Conservation (phyloP, 2,888 invertebrate genomes). For the Sycophila texana region DNA sequence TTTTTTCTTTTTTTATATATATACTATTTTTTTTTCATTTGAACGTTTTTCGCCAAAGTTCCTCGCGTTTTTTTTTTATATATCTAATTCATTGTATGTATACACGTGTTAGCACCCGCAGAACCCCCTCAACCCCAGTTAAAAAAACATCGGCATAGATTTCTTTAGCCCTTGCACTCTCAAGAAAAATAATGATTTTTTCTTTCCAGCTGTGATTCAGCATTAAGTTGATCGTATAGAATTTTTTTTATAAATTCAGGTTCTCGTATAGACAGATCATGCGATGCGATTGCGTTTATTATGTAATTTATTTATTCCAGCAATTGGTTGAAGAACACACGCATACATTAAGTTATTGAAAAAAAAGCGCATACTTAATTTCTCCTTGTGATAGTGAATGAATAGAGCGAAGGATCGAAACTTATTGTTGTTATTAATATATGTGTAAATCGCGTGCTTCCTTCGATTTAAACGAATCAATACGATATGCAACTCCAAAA, state of each 20-base stretch:
- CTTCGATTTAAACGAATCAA: constrained; percentile 51
- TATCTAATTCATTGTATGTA: not conserved
- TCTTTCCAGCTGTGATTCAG: constrained; percentile 50
- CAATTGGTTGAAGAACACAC: constrained; percentile 37
- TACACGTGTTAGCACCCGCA: not conserved
- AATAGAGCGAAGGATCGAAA: constrained; percentile 52
- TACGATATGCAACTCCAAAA: constrained; percentile 32
- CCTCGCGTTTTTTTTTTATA: constrained; percentile 43
- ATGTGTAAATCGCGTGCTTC: constrained; percentile 55
- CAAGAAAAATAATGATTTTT: constrained; percentile 44
- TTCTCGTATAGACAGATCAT: constrained; percentile 58
- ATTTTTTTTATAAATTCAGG: constrained; percentile 55
- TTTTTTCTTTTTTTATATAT: constrained; percentile 39
- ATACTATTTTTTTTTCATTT: constrained; percentile 50
- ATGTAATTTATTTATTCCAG: constrained; percentile 24
- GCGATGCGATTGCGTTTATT: constrained; percentile 56
- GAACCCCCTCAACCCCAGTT: not conserved
- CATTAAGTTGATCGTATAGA: constrained; percentile 42
- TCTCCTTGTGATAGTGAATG: constrained; percentile 68
- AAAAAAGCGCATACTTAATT: constrained; percentile 69
- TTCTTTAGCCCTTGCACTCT: constrained; percentile 7
- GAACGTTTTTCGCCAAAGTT: constrained; percentile 34
- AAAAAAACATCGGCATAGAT: constrained; percentile 32
- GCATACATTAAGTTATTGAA: constrained; percentile 49
- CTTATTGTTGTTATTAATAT: constrained; percentile 54